These are phyloP conservation scores for Jacana jacana DNA, from an alignment of 2,113 vertebrate species.

Conservation along the genomic window DNA sequence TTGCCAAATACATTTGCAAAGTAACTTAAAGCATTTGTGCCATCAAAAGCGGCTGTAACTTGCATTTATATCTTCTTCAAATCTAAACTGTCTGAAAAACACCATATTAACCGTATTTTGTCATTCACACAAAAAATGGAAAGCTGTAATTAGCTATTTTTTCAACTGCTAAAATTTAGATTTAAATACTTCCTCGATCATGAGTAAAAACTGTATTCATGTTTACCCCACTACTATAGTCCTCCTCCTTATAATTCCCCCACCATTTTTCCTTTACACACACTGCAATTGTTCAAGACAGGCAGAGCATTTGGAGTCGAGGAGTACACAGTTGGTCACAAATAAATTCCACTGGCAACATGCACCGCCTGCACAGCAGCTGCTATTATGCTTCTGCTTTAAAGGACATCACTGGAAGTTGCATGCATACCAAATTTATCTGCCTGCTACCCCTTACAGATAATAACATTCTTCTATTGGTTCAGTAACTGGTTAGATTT, in stretches of 20 bases:
- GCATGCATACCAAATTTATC: background rate
- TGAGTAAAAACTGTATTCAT: background rate
- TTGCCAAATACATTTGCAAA: background rate
- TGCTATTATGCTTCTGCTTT: background rate
- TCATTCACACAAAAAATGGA: background rate
- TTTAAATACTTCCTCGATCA: background rate
- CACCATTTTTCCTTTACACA: background rate
- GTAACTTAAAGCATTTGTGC: background rate
- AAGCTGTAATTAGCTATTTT: background rate
- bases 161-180: background rate
- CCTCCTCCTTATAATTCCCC: background rate
- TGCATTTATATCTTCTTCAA: background rate
- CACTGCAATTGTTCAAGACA: background rate
- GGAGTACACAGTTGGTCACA: background rate
- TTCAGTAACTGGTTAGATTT: background rate
- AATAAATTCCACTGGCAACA: background rate
- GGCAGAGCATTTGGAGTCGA: background rate
- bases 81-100: background rate
- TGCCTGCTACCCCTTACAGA: background rate
- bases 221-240: background rate
- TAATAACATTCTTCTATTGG: background rate
- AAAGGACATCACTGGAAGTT: background rate
- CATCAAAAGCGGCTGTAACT: background rate
- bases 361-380: conserved; percentile 11
- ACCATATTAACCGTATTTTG: background rate